A percentile compares a stretch with the other conserved stretches of the same genome.
Evolutionary conservation across 2,113 vertebrate species (phyloP).

Genomic region (Halcyon senegalensis): DNA sequence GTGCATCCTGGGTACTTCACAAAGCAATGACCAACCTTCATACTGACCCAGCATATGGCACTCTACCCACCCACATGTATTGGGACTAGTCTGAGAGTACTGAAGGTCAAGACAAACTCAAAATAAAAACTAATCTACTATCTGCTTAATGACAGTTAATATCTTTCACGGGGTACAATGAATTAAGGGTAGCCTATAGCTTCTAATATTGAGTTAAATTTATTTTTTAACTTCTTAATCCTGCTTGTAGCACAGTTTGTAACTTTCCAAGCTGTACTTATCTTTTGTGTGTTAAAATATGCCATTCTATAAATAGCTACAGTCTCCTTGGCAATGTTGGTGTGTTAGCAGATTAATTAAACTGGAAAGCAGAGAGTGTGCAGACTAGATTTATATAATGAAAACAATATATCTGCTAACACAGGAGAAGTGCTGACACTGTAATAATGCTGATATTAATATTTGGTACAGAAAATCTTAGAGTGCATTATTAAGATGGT

Average conservation of each 20-base stretch:
- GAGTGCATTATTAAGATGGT: neutral
- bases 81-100: neutral
- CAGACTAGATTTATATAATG: slow-evolving; percentile 63
- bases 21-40: neutral
- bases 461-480: slow-evolving; percentile 10
- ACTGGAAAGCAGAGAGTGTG: slow-evolving; percentile 27
- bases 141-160: neutral
- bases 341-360: slow-evolving; percentile 58
- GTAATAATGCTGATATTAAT: slow-evolving; percentile 58
- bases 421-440: slow-evolving; percentile 41
- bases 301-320: slow-evolving; percentile 45
- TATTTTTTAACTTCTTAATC: slow-evolving; percentile 13
- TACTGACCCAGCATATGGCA: fast-evolving
- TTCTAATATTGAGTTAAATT: neutral
- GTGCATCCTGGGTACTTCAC: fast-evolving
- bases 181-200: neutral
- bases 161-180: neutral
- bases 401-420: slow-evolving; percentile 68
- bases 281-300: slow-evolving; percentile 43
- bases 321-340: slow-evolving; percentile 39
- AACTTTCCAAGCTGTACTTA: slow-evolving; percentile 36
- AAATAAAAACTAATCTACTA: neutral
- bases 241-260: neutral
- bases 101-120: neutral
- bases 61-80: too few species aligned